Evolutionary conservation across 2,113 vertebrate species (phyloP), one percentile per base, ranked within the genome.

Genomic region (Stegastes partitus): DNA sequence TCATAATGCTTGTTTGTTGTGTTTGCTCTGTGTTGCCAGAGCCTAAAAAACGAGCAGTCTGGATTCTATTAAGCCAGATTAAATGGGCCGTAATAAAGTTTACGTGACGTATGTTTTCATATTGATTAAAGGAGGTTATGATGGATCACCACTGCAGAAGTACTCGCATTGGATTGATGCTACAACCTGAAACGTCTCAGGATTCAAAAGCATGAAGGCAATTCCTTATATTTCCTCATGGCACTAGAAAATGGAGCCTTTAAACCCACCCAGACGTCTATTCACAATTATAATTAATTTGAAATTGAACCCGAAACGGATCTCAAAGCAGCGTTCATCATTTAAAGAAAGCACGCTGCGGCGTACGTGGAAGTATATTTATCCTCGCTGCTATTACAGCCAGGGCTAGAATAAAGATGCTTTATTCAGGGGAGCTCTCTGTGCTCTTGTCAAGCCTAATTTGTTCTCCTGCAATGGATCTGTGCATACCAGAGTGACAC

Each of bases 381-480:
- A 79, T 70, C 55, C 44, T 11, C 0, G 11, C 76, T 61, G 55
- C 50, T 74, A n/a, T 57, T 57, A 34, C 55, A 22, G 63, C 25
- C 45, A 11, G 62, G 21, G 47, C 65, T 22, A 3, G 74, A 61
- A 69, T 73, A 50, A 67, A 73, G 67, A 74, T 39, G 57, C 71
- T 81, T 83, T 66, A 77, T 90, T 81, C 82, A 42, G 42, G 73
- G 56, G 34, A 71, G 82, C 50, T 50, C 57, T 80, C 65, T 72
- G 72, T 75, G 58, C 76, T 82, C 69, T 70, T 84, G 84, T 89
- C 84, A 81, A 64, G 75, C 68, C 59, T 79, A 87, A 91, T 90
- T 91, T 91, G 76, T 87, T 89, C 76, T 70, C 74, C 58, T 44
- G 79, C 85, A 68, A 67, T 82, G 77, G 85, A 88, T 85, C 63